These are phyloP conservation scores for Aspidapion aeneum DNA, from an alignment of 2,888 invertebrate genomes.

Conservation along the genomic window DNA sequence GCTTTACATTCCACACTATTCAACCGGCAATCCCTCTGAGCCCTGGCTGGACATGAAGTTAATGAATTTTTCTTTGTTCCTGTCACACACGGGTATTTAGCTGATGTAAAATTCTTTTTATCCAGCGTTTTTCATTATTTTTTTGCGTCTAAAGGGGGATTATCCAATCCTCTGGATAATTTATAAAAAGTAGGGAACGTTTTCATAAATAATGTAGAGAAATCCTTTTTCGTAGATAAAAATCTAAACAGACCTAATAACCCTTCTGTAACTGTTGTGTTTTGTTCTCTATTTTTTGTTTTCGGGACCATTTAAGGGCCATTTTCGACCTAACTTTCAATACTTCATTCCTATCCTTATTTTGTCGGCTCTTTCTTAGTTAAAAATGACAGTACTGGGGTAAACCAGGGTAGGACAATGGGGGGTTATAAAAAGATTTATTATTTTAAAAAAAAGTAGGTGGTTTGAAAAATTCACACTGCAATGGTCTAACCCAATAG, in stretches of 20 bases:
- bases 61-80: neutral
- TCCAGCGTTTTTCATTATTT: neutral
- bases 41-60: neutral
- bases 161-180: too few species aligned
- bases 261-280: neutral
- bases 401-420: too few species aligned
- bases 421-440: too few species aligned
- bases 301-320: neutral
- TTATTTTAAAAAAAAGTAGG: too few species aligned
- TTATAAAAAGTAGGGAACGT: too few species aligned
- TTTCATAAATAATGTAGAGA: too few species aligned
- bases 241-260: neutral
- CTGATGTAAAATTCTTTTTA: neutral
- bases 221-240: too few species aligned
- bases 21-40: neutral
- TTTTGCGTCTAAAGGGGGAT: neutral
- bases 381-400: too few species aligned
- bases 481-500: too few species aligned
- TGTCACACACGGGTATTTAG: neutral
- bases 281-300: neutral
- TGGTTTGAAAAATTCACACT: too few species aligned
- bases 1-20: too few species aligned
- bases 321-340: neutral
- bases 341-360: neutral
- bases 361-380: too few species aligned